phyloP scores from a whole-genome alignment of 2,888 invertebrate genomes.

The Pseudococcus longispinus region DNA sequence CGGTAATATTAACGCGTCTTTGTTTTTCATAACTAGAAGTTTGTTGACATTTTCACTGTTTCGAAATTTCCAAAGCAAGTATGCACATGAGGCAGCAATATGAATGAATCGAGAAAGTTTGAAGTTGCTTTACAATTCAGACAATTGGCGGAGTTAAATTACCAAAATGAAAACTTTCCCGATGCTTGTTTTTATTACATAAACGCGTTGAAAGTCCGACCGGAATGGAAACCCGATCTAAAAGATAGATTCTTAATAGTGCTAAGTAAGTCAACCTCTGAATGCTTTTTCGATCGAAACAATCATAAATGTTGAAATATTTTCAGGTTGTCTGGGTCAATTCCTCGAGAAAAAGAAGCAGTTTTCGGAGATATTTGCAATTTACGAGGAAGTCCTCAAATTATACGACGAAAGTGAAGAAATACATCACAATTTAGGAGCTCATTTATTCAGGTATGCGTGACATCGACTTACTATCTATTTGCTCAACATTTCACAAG shows the following conservation, averaged over 20 bases:
- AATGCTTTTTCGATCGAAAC: neutral
- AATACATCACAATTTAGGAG: constrained; percentile 66
- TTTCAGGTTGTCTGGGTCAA: constrained; percentile 40
- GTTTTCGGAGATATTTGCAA: constrained; percentile 62
- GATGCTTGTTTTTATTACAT: constrained; percentile 51
- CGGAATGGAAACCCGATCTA: constrained; percentile 39
- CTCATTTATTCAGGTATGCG: constrained; percentile 65
- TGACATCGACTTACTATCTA: constrained; percentile 49
- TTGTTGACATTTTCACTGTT: neutral
- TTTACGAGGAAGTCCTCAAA: constrained; percentile 64
- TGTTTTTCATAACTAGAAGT: neutral
- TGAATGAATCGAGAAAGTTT: constrained; percentile 42
- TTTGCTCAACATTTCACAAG: neutral
- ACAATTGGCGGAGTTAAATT: constrained; percentile 43
- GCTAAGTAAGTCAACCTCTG: neutral
- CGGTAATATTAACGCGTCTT: neutral
- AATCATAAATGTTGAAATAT: neutral
- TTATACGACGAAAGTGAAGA: constrained; percentile 65
- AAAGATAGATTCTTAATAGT: constrained; percentile 46
- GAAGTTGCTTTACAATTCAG: constrained; percentile 50
- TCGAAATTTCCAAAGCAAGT: neutral
- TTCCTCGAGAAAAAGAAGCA: constrained; percentile 25
- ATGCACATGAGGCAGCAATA: neutral
- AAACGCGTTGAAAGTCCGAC: constrained; percentile 40
- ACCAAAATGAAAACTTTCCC: constrained; percentile 18